These are phyloP conservation scores for Campylomormyrus numenius DNA, from an alignment of 2,113 vertebrate species.

Conservation along the genomic window DNA sequence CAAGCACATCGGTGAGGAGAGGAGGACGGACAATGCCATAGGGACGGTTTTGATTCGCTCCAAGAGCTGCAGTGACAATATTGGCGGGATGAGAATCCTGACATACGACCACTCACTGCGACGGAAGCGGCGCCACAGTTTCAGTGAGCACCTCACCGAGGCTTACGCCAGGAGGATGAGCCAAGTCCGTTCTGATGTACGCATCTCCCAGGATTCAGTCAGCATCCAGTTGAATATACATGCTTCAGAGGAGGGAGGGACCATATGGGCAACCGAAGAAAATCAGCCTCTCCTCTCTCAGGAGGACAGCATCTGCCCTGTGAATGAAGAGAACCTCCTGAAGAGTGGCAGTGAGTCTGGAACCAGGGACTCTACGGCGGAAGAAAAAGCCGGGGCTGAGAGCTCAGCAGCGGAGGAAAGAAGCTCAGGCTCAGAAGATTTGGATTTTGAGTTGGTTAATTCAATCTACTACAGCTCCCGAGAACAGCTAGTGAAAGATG, in stretches of 20 bases:
- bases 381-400: constrained; percentile 68
- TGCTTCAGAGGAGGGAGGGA: constrained; percentile 54
- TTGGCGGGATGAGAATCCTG: constrained; percentile 43
- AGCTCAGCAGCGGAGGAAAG: constrained; percentile 56
- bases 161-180: constrained; percentile 44
- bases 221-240: constrained; percentile 59
- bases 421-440: constrained; percentile 69
- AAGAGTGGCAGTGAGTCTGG: constrained; percentile 60
- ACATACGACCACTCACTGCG: constrained; percentile 51
- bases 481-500: constrained; percentile 79
- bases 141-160: constrained; percentile 66
- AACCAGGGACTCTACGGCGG: constrained; percentile 73
- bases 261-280: constrained; percentile 55
- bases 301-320: constrained; percentile 76
- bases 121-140: constrained; percentile 49
- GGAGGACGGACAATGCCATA: constrained; percentile 42
- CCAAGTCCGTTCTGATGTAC: constrained; percentile 44
- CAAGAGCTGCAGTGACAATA: constrained; percentile 63
- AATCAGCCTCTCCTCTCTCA: constrained; percentile 69
- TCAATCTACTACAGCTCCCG: constrained; percentile 75
- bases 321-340: constrained; percentile 65
- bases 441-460: constrained; percentile 74
- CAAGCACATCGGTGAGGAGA: constrained; percentile 71
- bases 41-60: constrained; percentile 62
- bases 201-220: constrained; percentile 28